Conservation (phyloP, 2,888 invertebrate species). For the Synanthedon andrenaeformis region DNA sequence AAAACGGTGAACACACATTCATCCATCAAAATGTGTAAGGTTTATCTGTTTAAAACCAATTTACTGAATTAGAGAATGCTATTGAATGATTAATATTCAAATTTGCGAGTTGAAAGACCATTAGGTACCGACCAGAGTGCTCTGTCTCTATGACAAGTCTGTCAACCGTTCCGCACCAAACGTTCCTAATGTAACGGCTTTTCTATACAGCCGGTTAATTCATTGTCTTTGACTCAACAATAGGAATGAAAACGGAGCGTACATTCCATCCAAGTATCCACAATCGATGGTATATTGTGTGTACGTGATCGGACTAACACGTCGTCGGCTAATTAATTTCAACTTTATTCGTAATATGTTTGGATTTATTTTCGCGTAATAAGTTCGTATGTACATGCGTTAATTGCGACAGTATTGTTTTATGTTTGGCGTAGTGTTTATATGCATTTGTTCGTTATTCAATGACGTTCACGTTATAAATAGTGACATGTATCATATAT, state of each 20-base stretch:
- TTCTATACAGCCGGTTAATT: background rate
- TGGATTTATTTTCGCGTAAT: conserved; percentile 1
- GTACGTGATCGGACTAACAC: conserved; percentile 22
- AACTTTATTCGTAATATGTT: background rate
- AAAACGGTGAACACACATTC: no score
- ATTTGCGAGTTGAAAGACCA: no score
- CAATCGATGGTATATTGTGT: conserved; percentile 24
- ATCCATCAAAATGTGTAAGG: no score
- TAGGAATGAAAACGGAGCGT: conserved; percentile 22
- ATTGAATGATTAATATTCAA: no score
- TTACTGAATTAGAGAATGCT: no score
- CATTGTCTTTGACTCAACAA: conserved; percentile 13
- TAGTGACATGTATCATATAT: background rate
- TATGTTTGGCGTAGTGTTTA: conserved; percentile 5
- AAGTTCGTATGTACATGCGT: background rate
- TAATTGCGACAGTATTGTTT: conserved; percentile 4
- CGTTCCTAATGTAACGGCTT: background rate
- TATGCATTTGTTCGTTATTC: conserved; percentile 3
- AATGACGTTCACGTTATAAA: background rate
- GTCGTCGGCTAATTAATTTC: background rate
- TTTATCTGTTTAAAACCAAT: no score
- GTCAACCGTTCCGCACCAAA: no score
- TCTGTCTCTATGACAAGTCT: no score
- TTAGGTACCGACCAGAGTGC: no score
- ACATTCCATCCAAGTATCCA: conserved; percentile 27